Evolutionary conservation across 1,140 invertebrate species (phyloP), one percentile per base, ranked within the genome.

Genomic region (Laupala kohalensis): DNA sequence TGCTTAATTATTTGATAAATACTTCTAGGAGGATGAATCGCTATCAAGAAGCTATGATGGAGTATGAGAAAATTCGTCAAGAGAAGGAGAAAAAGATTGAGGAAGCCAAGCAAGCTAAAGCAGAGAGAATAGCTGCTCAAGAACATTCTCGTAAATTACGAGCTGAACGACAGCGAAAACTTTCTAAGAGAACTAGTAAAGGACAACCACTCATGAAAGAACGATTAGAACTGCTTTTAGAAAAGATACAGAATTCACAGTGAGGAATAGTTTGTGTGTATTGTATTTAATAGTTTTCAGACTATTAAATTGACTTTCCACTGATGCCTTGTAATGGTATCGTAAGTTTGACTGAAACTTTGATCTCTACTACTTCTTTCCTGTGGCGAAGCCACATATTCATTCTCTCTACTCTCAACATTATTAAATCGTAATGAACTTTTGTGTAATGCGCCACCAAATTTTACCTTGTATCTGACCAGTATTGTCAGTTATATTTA

Each of bases 171-270:
- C 87, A 84, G 73, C 90, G 88, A 77, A 87, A 86, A 73, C 78
- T 92, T 25, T 87, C 85, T 28, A 88, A 86, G 76, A 90, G 87
- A 77, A 93, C 87, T 3, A 88, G 84, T 73, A 90, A 86, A 78
- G 91, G 91, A 12, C 91, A 93, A 77, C 90, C 90, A 5, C 80
- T 92, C 0, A 92, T 93, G 90, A 89, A 86, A 73, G 86, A 86
- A 28, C 83, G 90, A 76, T 81, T 92, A 75, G 86, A 92, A 78
- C 76, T 91, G 74, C 78, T 93, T 30, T 79, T 91, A n/a, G 87
- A 91, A 75, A 88, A 90, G 78, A 84, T 86, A 73, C 79, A 84
- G 37, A 53, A 4, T 4, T 13, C 19, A 19, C 37, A 53, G 19
- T 53, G 19, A 53, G n/a, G n/a, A 2, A 53, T 53, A 53, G 19